phyloP scores from a whole-genome alignment of 2,113 vertebrate genomes.

The Nibea albiflora region DNA sequence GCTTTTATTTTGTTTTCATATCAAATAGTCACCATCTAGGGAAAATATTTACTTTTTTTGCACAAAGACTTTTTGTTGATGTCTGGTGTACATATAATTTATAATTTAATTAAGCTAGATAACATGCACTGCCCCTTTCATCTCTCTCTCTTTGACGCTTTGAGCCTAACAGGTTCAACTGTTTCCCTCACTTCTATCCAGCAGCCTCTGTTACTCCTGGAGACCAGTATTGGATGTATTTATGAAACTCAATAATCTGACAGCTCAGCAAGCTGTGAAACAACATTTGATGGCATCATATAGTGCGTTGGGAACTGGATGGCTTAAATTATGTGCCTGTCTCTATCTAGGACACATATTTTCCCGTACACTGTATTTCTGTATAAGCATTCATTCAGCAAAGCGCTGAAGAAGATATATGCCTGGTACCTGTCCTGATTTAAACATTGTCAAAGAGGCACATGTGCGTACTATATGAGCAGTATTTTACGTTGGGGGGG shows the following conservation, averaged over 20 bases:
- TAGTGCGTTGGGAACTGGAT: constrained; percentile 31
- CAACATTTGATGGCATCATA: constrained; percentile 30
- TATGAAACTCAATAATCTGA: constrained; percentile 49
- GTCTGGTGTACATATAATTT: background rate
- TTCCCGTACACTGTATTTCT: constrained; percentile 30
- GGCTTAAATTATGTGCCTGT: constrained; percentile 48
- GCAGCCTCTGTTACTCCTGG: background rate
- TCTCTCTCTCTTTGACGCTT: constrained; percentile 9
- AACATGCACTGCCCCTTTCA: background rate
- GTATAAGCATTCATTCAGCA: constrained; percentile 44
- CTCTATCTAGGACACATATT: constrained; percentile 46
- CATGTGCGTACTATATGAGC: constrained; percentile 28
- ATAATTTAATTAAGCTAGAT: background rate
- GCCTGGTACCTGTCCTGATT: constrained; percentile 27
- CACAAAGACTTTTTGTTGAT: background rate
- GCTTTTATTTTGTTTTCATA: background rate
- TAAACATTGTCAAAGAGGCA: constrained; percentile 20
- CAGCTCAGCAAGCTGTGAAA: constrained; percentile 49
- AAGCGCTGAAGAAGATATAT: constrained; percentile 41
- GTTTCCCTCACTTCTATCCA: constrained; percentile 16
- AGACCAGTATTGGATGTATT: constrained; percentile 41
- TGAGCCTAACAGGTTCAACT: background rate
- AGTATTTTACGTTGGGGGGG: constrained; percentile 25
- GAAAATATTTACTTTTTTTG: background rate
- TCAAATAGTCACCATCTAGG: background rate